phyloP scores from a whole-genome alignment of 2,797 vertebrate species.

The Tinamus major region DNA sequence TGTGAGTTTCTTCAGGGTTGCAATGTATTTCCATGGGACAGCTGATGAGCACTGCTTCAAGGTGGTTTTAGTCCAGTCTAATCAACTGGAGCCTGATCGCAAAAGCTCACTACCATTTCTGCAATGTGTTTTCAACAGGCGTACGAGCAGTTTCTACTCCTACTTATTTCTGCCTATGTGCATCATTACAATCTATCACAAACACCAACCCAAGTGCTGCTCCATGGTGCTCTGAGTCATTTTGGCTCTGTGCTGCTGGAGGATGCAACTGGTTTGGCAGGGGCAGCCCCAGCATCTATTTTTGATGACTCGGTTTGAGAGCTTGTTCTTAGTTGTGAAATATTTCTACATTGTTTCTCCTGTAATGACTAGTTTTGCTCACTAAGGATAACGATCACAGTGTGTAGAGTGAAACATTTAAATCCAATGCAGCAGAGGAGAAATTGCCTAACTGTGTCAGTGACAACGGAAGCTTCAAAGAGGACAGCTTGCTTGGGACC shows the following conservation, averaged over 20 bases:
- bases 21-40: background rate
- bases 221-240: background rate
- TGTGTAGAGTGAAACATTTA: background rate
- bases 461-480: background rate
- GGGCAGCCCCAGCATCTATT: background rate
- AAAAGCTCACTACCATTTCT: background rate
- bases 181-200: background rate
- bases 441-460: background rate
- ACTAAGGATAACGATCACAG: background rate
- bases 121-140: background rate
- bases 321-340: background rate
- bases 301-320: background rate
- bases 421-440: background rate
- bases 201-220: background rate
- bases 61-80: background rate
- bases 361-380: background rate
- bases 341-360: background rate
- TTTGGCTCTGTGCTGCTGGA: background rate
- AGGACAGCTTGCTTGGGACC: background rate
- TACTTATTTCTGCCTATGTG: background rate
- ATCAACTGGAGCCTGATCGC: background rate
- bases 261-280: background rate
- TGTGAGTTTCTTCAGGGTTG: background rate
- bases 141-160: background rate
- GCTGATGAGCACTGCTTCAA: background rate